Evolutionary conservation across 1,140 invertebrate genomes (phyloP).

Genomic region (Drosophila subobscura): DNA sequence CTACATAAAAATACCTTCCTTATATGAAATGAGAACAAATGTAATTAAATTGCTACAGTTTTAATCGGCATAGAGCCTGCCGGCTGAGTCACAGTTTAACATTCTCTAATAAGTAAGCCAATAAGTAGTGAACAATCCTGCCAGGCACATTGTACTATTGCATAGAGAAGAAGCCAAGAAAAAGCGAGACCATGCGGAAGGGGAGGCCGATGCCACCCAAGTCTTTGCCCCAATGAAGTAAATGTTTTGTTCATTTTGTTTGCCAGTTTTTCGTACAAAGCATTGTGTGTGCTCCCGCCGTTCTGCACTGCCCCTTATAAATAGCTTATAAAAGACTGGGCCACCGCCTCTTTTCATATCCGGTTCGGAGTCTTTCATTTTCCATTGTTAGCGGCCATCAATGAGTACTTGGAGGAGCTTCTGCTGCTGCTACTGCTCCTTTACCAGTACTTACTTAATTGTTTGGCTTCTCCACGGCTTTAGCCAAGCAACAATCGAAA

Average conservation of each 20-base stretch:
- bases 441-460: constrained; percentile 47
- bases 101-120: no score
- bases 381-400: constrained; percentile 46
- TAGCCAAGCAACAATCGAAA: constrained; percentile 25
- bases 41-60: no score
- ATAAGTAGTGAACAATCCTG: not conserved
- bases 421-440: constrained; percentile 23
- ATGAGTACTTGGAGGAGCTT: constrained; percentile 16
- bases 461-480: constrained; percentile 31
- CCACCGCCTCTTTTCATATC: constrained; percentile 15
- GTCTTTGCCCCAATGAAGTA: constrained; percentile 52
- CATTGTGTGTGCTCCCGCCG: constrained; percentile 22
- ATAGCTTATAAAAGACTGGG: constrained; percentile 28
- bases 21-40: no score
- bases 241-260: constrained; percentile 58
- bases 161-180: constrained; percentile 1
- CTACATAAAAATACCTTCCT: no score
- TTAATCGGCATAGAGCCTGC: no score
- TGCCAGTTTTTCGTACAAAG: constrained; percentile 47
- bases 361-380: constrained; percentile 32
- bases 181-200: constrained; percentile 23
- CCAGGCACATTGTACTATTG: constrained; percentile 5
- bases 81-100: no score
- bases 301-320: constrained; percentile 19
- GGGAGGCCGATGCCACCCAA: constrained; percentile 30